These are phyloP conservation scores for Ophion ventricosus DNA, from an alignment of 2,888 invertebrate genomes.

Conservation along the genomic window DNA sequence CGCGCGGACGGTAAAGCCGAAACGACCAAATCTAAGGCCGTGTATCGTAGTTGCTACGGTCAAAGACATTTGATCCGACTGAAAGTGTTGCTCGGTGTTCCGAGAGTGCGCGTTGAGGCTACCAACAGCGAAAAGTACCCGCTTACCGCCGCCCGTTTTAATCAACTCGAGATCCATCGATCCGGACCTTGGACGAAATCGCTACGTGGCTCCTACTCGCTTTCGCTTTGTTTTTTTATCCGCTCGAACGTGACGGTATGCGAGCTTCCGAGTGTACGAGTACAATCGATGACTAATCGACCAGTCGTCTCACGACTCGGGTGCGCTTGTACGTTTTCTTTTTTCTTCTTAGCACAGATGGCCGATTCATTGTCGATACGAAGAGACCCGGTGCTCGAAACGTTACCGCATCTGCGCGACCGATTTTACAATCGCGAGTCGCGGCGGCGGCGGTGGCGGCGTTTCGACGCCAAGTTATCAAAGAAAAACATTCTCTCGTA, in stretches of 20 bases:
- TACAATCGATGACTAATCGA: slow-evolving; percentile 51
- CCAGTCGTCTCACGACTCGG: slow-evolving; percentile 51
- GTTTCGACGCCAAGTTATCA: too few relatives aligned
- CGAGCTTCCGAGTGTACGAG: slow-evolving; percentile 15
- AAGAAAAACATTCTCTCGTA: too few relatives aligned
- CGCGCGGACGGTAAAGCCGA: slow-evolving; percentile 5
- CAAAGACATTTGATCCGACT: too few relatives aligned
- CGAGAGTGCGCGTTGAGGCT: too few relatives aligned
- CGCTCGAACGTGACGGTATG: slow-evolving; percentile 52
- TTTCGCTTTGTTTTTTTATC: slow-evolving; percentile 25
- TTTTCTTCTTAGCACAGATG: not conserved
- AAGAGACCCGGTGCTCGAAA: slow-evolving; percentile 20
- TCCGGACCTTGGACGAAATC: slow-evolving; percentile 56
- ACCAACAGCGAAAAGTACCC: too few relatives aligned
- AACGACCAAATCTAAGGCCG: not conserved
- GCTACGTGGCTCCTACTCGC: not conserved
- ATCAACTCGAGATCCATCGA: slow-evolving; percentile 31
- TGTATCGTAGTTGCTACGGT: slow-evolving; percentile 1
- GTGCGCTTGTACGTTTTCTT: not conserved
- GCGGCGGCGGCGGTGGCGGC: not conserved
- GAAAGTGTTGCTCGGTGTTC: too few relatives aligned
- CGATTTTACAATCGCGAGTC: too few relatives aligned
- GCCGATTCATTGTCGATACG: slow-evolving; percentile 7
- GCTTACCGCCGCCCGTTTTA: not conserved
- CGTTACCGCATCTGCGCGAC: slow-evolving; percentile 28